A percentile compares a stretch with the other conserved stretches of the same genome.
These are phyloP conservation scores for Salticus scenicus DNA, from an alignment of 2,888 invertebrate genomes.

Conservation along the genomic window DNA sequence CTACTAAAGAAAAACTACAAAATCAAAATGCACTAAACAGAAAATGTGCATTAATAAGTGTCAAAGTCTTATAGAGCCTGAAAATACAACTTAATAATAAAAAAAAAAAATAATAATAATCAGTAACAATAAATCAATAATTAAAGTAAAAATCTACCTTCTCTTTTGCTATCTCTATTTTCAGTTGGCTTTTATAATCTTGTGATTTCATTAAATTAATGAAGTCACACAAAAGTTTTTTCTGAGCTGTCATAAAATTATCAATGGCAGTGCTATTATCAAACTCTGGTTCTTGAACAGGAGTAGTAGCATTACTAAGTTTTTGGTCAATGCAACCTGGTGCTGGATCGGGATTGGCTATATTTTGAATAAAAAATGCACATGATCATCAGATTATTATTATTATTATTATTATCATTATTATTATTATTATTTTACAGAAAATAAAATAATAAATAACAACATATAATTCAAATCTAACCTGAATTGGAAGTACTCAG, in stretches of 20 bases:
- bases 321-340: constrained; percentile 95
- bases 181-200: constrained; percentile 83
- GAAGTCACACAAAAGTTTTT: constrained; percentile 89
- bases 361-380: background rate
- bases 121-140: too few species aligned
- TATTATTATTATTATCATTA: background rate
- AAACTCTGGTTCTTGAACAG: constrained; percentile 1
- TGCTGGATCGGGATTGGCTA: constrained; percentile 79
- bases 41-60: too few species aligned
- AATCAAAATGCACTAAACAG: too few species aligned
- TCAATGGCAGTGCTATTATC: constrained; percentile 81
- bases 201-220: constrained; percentile 89
- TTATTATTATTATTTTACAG: background rate
- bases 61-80: too few species aligned
- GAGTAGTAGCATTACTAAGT: constrained; percentile 77
- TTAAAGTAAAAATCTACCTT: too few species aligned
- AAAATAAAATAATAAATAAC: background rate
- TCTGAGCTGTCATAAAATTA: constrained; percentile 88
- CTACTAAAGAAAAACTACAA: too few species aligned
- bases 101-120: too few species aligned
- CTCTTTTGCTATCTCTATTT: constrained; percentile 87
- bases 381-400: too few species aligned
- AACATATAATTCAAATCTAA: constrained; percentile 18
- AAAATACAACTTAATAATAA: too few species aligned
- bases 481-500: constrained; percentile 88